Base-by-base conservation (phyloP, 2,888 invertebrate genomes). In the Eustalomyia histrio region DNA sequence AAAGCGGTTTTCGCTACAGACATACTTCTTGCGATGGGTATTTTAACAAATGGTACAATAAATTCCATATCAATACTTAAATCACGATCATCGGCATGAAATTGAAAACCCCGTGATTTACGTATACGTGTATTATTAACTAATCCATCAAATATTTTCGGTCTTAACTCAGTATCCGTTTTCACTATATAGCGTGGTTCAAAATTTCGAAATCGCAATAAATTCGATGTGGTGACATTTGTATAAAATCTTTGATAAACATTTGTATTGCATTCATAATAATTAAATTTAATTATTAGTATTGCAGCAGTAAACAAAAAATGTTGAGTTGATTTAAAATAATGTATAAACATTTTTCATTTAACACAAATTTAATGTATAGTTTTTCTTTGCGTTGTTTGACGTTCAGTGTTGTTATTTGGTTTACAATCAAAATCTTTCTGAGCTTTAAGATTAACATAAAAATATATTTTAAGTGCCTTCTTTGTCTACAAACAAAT, bases 21-120 rank as follows among this genome's bases (percentile, higher is more conserved):
- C 79, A 91, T 86, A 33, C 92, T 87, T 1, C 87, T 91, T 60
- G 91, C 89, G 4, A 93, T 89, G 0, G 94, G 94, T 60, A 94
- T 91, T 5, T 91, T 90, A 7, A 94, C 84, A 82, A 94, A 93
- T 0, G 94, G 94, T 14, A 94, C 91, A 1, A 92, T 91, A 76
- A 94, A 92, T 57, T 93, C 92, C 85, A 94, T 86, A 72, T 93
- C 93, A 43, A 94, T 89, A 75, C 83, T 86, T 10, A 90, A 78
- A 83, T 89, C 89, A 10, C 85, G 84, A 16, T 86, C 87, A 29
- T 84, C 84, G 7, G 89, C 86, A 74, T 85, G 84, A 73, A 89
- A 88, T 67, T 88, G 89, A 52, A 88, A 86, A 9, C 88, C 88
- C n/a, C 88, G 84, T 0, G 84, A 79, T 65, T 86, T 84, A 0